Conservation (phyloP, 2,113 vertebrate species). For the Apodemus speciosus region DNA sequence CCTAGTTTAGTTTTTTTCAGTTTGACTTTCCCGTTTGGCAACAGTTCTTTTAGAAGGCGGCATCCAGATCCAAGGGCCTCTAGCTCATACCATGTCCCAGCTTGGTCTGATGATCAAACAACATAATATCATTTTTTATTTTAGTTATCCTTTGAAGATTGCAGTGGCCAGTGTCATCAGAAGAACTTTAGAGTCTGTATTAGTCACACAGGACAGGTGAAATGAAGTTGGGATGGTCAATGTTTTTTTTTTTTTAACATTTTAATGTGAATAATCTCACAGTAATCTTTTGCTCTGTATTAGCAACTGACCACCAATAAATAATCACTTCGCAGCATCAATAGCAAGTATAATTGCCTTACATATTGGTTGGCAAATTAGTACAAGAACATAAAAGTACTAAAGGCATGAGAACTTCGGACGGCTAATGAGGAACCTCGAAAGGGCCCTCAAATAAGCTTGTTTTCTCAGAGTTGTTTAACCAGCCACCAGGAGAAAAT, state of each 20-base stretch:
- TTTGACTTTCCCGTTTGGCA: not conserved
- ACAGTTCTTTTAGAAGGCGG: not conserved
- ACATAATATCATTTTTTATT: not conserved
- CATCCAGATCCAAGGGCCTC: not conserved
- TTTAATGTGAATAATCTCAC: not conserved
- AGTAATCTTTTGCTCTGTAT: not conserved
- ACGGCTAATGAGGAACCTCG: constrained; percentile 6
- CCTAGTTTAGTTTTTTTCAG: not conserved
- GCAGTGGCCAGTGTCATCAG: not conserved
- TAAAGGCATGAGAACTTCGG: not conserved
- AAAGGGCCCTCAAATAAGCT: constrained; percentile 10
- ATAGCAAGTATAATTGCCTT: not conserved
- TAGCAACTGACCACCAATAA: not conserved
- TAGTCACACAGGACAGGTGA: not conserved
- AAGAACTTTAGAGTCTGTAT: not conserved
- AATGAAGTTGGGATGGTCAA: not conserved
- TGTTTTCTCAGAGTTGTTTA: constrained; percentile 1
- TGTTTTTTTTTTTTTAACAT: not conserved
- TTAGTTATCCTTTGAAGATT: not conserved
- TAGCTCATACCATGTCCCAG: not conserved
- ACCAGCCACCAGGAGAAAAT: not conserved
- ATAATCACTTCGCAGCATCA: not conserved
- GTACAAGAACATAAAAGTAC: not conserved
- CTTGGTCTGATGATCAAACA: constrained; percentile 3
- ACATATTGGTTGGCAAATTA: constrained; percentile 7